Percentiles rank a stretch among this genome's conserved stretches.
Evolutionary conservation across 2,113 vertebrate species (phyloP).

Genomic region (Eolophus roseicapilla): DNA sequence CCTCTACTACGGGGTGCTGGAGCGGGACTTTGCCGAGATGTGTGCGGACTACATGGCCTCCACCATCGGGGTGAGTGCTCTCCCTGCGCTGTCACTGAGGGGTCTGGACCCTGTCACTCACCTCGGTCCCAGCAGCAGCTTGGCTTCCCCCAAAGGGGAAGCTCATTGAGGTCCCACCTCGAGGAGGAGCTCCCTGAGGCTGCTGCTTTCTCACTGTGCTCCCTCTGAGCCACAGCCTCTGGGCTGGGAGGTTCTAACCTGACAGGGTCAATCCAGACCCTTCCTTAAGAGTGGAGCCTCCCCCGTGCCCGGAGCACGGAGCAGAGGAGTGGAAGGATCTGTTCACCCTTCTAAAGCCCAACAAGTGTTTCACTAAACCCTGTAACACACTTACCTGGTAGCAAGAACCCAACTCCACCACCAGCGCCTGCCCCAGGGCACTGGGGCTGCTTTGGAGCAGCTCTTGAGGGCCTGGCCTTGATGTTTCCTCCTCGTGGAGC

Average conservation of each 20-base stretch:
- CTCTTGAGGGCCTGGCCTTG: neutral
- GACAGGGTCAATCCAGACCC: neutral
- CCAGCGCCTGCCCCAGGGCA: neutral
- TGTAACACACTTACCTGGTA: neutral
- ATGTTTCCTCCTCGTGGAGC: neutral
- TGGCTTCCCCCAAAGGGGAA: neutral
- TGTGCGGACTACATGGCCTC: constrained; percentile 99
- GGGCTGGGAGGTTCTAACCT: neutral
- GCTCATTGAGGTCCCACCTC: rapidly evolving
- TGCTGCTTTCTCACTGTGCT: rapidly evolving
- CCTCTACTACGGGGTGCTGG: constrained; percentile 95
- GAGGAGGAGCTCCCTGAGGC: neutral
- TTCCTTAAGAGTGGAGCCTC: neutral
- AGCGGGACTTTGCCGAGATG: constrained; percentile 98
- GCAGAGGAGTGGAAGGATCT: neutral
- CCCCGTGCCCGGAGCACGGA: too few relatives aligned
- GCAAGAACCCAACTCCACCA: neutral
- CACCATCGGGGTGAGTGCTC: constrained; percentile 88
- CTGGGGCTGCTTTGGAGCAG: neutral
- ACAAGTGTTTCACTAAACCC: neutral
- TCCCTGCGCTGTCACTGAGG: rapidly evolving
- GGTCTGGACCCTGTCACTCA: too few relatives aligned
- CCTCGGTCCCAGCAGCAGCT: neutral
- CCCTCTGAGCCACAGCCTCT: neutral
- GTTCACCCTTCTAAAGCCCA: neutral